These are phyloP conservation scores for Urocyon cinereoargenteus DNA, from an alignment of 2,797 vertebrate genomes.

Conservation along the genomic window DNA sequence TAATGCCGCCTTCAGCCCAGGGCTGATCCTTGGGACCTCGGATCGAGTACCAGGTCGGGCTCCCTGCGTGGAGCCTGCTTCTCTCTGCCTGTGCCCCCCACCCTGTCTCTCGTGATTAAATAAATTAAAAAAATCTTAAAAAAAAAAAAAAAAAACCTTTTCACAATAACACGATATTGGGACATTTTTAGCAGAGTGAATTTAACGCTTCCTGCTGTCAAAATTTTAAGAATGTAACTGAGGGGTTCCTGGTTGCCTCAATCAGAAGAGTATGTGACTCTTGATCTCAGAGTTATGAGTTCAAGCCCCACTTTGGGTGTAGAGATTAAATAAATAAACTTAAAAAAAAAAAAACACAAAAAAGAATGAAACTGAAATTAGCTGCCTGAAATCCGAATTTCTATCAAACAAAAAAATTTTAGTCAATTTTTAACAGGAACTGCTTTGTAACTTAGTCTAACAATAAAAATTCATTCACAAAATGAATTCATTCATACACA, in stretches of 20 bases:
- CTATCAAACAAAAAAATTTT: background rate
- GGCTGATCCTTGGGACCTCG: too few species aligned
- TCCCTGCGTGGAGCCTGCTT: too few species aligned
- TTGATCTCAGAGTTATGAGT: background rate
- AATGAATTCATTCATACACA: background rate
- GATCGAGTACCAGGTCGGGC: too few species aligned
- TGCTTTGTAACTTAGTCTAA: background rate
- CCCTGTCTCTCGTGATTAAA: too few species aligned
- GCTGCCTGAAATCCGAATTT: constrained; percentile 20
- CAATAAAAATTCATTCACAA: background rate
- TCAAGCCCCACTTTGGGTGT: background rate
- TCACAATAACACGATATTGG: background rate
- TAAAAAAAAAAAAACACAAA: background rate
- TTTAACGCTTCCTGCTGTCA: background rate
- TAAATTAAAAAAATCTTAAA: too few species aligned
- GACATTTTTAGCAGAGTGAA: background rate
- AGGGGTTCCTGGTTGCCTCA: background rate
- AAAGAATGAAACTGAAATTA: background rate
- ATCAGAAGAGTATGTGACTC: background rate
- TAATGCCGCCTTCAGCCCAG: too few species aligned
- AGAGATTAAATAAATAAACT: background rate
- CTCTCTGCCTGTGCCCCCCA: too few species aligned
- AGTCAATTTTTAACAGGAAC: constrained; percentile 35
- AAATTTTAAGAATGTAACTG: background rate
- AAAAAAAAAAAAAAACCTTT: background rate